A percentile compares a stretch with the other conserved stretches of the same genome.
These are phyloP conservation scores for Enteromius mattozi DNA, from an alignment of 2,797 vertebrate genomes.

Conservation along the genomic window DNA sequence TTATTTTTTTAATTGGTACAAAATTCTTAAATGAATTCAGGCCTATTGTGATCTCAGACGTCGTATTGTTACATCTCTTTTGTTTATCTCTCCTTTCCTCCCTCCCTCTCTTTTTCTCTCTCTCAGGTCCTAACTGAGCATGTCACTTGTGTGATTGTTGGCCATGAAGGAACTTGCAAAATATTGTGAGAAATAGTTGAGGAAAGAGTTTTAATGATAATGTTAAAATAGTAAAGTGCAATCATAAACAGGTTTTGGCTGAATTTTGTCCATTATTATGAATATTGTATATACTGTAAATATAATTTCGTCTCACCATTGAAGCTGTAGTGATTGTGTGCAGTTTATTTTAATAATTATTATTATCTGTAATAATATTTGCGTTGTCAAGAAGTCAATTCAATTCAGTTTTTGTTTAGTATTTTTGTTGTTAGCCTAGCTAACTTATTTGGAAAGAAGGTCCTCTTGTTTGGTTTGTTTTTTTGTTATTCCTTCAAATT, in stretches of 20 bases:
- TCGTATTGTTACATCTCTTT: background rate
- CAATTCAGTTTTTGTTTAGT: background rate
- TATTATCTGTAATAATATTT: too few relatives aligned
- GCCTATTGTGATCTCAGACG: background rate
- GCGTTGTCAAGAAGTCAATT: too few relatives aligned
- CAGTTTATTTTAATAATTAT: background rate
- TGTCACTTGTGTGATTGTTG: background rate
- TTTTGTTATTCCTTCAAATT: background rate
- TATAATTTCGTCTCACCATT: background rate
- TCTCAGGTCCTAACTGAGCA: background rate
- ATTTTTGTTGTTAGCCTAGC: background rate
- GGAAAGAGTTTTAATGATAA: background rate
- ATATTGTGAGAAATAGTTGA: background rate
- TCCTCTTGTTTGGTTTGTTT: background rate
- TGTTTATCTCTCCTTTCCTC: background rate
- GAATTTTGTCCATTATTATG: background rate
- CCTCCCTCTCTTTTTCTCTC: background rate
- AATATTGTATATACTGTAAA: background rate
- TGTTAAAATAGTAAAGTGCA: background rate
- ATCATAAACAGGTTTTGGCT: background rate
- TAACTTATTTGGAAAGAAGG: background rate
- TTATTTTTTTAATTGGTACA: background rate
- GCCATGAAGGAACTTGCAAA: background rate
- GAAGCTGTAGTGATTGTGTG: background rate
- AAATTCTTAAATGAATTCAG: too few relatives aligned